Base-by-base conservation (phyloP, 2,888 invertebrate species). In the Corbicula japonica region DNA sequence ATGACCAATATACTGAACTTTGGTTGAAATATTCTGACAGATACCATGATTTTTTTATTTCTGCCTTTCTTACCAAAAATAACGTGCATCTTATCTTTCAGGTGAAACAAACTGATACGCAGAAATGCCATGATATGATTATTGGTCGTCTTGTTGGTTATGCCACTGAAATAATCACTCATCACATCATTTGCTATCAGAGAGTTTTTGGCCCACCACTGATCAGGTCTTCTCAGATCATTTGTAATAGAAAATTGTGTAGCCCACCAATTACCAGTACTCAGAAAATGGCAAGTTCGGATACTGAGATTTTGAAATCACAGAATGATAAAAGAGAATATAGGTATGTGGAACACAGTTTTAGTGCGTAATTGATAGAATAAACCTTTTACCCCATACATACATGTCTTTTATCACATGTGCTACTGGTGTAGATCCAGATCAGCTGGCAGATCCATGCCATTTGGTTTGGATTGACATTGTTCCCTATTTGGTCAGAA, bases 251-350 rank as follows among this genome's bases (percentile, higher is more conserved):
- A 3, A 15, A 32, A 18, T 15, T 0, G 28, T 32, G 21, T 34
- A 12, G 5, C 35, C 54, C 12, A 52, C 38, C 34, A 28, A 28
- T 66, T 2, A 35, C 2, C 4, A 3, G 15, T 0, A 30, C 23
- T 23, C 5, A 12, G 21, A 54, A 41, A 15, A 66, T 54, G 52
- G 54, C 66, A 28, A 30, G 10, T 21, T 32, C 54, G 2, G 50
- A n/a, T n/a, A n/a, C 50, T 1, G 52, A 62, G 21, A 74, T 74
- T 44, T 44, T 74, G 34, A 76, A 84, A 54, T 87, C 87, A 50
- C 66, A 68, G 50, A 85, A 87, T 82, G 87, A 87, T 54, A 83
- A 85, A 60, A 68, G 85, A 56, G 78, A 84, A 48, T 87, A 87
- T 74, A 85, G 87, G 87, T 87, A 61, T 23, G 5, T 52, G 23